Conservation (phyloP, 2,113 vertebrate genomes). For the Crotophaga sulcirostris region DNA sequence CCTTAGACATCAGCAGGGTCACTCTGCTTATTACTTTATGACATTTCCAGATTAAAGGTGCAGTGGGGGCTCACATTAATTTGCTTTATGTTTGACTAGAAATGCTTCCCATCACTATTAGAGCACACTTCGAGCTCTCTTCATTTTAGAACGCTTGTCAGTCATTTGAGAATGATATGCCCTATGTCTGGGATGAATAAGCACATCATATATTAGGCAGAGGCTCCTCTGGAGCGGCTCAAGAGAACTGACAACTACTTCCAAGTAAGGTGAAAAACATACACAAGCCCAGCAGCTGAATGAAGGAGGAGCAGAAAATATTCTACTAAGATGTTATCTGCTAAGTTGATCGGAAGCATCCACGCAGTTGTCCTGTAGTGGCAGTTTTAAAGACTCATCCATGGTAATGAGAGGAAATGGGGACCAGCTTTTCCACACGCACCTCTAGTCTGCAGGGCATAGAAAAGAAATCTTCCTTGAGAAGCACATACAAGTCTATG, state of each 20-base stretch:
- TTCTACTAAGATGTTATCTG: not conserved
- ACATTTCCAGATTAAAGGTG: slow-evolving; percentile 83
- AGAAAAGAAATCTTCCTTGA: not conserved
- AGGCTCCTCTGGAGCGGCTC: slow-evolving; percentile 61
- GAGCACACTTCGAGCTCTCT: slow-evolving; percentile 75
- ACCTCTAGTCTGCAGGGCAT: not conserved
- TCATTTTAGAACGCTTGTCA: slow-evolving; percentile 85
- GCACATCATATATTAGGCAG: slow-evolving; percentile 78
- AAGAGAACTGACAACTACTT: slow-evolving; percentile 57
- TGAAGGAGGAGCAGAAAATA: not conserved
- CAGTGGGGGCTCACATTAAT: slow-evolving; percentile 82
- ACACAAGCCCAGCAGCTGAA: not conserved
- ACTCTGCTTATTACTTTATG: slow-evolving; percentile 83
- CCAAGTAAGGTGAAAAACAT: slow-evolving; percentile 45
- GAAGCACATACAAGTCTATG: not conserved
- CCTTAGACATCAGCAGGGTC: slow-evolving; percentile 61
- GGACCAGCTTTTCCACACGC: not conserved
- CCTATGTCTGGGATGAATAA: slow-evolving; percentile 78
- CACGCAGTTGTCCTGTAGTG: not conserved
- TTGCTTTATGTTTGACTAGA: slow-evolving; percentile 89
- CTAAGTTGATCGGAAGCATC: not conserved
- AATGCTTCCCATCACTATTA: slow-evolving; percentile 78
- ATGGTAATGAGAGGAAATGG: not conserved
- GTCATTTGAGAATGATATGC: slow-evolving; percentile 82
- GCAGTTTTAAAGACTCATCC: not conserved